A percentile compares a stretch with the other conserved stretches of the same genome.
phyloP scores from a whole-genome alignment of 1,140 invertebrate genomes.

The Oedothorax gibbosus region DNA sequence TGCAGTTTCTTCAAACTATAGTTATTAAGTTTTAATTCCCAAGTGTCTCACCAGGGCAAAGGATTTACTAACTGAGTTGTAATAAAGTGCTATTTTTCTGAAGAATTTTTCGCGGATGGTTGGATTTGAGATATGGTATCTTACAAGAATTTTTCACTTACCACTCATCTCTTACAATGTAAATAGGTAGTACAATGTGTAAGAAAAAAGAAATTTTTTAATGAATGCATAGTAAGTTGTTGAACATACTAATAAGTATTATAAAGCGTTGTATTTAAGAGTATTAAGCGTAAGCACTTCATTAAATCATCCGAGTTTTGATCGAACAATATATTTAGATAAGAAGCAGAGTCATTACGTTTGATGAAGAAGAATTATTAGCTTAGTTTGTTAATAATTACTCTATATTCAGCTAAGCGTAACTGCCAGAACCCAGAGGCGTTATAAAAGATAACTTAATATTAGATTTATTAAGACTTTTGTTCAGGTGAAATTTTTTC shows the following conservation, averaged over 20 bases:
- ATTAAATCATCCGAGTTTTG: conserved; percentile 34
- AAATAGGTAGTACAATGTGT: background rate
- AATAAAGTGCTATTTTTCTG: too few species aligned
- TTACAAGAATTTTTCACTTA: too few species aligned
- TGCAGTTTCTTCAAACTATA: too few species aligned
- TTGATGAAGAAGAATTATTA: conserved; percentile 35
- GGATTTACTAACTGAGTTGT: too few species aligned
- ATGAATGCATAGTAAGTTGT: background rate
- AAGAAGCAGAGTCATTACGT: conserved; percentile 30
- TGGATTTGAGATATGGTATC: too few species aligned
- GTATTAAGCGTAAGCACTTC: background rate
- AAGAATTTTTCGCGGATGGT: too few species aligned
- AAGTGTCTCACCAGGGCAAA: too few species aligned
- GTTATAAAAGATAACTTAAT: conserved; percentile 25
- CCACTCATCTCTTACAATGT: too few species aligned
- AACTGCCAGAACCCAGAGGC: conserved; percentile 20
- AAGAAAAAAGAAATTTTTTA: background rate
- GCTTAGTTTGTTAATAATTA: conserved; percentile 32
- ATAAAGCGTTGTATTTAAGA: conserved; percentile 24
- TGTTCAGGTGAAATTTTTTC: conserved; percentile 13
- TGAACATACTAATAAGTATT: conserved; percentile 2
- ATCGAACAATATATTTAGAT: conserved; percentile 42
- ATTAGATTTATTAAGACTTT: conserved; percentile 40
- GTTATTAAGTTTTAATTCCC: too few species aligned
- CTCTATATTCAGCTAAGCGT: conserved; percentile 16